Evolutionary conservation across 2,113 vertebrate genomes (phyloP), one percentile per base, ranked within the genome.

Genomic region (Sclerurus mexicanus): DNA sequence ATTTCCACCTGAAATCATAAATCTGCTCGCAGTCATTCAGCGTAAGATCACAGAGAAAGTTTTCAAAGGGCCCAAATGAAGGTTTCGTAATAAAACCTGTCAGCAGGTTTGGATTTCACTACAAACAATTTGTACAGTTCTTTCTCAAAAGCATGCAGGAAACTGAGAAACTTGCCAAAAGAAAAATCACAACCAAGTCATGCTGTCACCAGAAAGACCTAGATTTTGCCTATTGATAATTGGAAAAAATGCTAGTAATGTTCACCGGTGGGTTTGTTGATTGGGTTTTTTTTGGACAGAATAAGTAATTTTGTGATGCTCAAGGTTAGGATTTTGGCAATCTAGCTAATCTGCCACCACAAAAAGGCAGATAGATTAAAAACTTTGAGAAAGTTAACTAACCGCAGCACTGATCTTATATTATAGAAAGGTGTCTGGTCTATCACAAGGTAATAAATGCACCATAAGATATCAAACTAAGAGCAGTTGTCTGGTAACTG

Each of bases 31-130:
- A 91, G 91, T 92, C 56, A 37, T 27, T 93, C 84, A 87, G 23
- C 14, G 10, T 58, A 44, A 44, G 66, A 85, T 73, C 50, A 27
- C 4, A 14, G 39, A 69, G 84, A 90, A 90, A 89, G 52, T 72
- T 94, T 91, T 95, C 76, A 94, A 82, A 82, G 58, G 53, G 31
- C 74, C 58, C 60, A 93, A 87, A 79, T 47, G 37, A 40, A 85
- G 49, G n/a, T 52, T 93, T 82, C 37, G 31, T 88, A 91, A 84
- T 90, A 72, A 93, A 90, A 92, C 52, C 60, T 96, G 86, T 93
- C 89, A 94, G 33, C 76, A 78, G 73, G 35, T 60, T 96, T 89
- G 52, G 60, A 72, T 93, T 91, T 82, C 44, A 42, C 87, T 72
- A 27, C 66, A 75, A 90, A 80, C 23, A 55, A 77, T 89, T 90